These are phyloP conservation scores for Laticauda colubrina DNA, from an alignment of 2,113 vertebrate species.

Conservation along the genomic window DNA sequence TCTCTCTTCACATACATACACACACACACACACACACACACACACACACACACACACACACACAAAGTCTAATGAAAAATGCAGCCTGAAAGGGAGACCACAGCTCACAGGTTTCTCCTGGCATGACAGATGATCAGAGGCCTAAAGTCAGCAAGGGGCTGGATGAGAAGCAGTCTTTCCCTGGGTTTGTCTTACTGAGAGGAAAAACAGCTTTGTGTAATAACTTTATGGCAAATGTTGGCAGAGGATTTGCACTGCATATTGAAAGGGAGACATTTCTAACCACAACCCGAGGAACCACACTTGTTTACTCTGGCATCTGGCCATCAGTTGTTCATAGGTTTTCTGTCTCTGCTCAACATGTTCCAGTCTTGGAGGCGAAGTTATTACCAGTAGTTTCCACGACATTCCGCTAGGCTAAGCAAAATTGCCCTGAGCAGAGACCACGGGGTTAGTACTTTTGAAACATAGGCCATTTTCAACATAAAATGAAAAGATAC, in stretches of 20 bases:
- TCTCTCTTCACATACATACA: background rate
- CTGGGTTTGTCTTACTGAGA: constrained; percentile 82
- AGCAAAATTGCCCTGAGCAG: constrained; percentile 87
- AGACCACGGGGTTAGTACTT: constrained; percentile 75
- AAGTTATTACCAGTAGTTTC: constrained; percentile 89
- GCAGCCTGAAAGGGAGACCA: constrained; percentile 65
- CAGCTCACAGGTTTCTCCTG: constrained; percentile 75
- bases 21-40: too few relatives aligned
- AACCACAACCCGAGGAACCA: constrained; percentile 93
- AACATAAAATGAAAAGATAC: constrained; percentile 66
- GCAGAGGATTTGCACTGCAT: constrained; percentile 85
- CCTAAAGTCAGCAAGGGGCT: constrained; percentile 70
- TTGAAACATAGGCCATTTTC: constrained; percentile 72
- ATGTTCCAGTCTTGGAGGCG: constrained; percentile 85
- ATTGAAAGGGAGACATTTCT: constrained; percentile 91
- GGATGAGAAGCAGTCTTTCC: constrained; percentile 82
- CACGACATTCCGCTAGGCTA: constrained; percentile 93
- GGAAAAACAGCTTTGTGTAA: constrained; percentile 89
- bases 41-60: constrained; percentile 43
- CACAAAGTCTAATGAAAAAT: constrained; percentile 66
- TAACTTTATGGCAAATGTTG: constrained; percentile 88
- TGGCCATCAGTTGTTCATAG: constrained; percentile 94
- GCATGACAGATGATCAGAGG: constrained; percentile 69
- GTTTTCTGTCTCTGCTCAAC: constrained; percentile 96
- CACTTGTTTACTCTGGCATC: constrained; percentile 94